phyloP scores from a whole-genome alignment of 2,888 invertebrate species.

The Cordilura impudica region DNA sequence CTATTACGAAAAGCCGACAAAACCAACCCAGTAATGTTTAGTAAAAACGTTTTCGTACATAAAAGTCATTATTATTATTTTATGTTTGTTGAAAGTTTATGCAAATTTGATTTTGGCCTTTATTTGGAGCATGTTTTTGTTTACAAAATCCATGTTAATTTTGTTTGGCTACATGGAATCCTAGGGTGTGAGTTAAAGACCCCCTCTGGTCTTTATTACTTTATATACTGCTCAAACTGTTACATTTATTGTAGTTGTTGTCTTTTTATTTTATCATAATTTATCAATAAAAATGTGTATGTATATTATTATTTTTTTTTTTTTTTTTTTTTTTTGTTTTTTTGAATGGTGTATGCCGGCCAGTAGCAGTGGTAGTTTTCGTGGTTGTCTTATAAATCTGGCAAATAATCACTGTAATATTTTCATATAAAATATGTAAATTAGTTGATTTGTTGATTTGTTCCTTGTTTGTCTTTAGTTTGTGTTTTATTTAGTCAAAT shows the following conservation, averaged over 20 bases:
- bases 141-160: not conserved
- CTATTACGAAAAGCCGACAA: not conserved
- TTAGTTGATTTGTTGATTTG: slow-evolving; percentile 18
- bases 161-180: not conserved
- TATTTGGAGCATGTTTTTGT: slow-evolving; percentile 10
- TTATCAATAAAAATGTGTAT: slow-evolving; percentile 30
- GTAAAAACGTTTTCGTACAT: not conserved
- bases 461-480: slow-evolving; percentile 7
- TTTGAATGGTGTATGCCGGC: not conserved
- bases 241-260: not conserved
- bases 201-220: slow-evolving; percentile 13
- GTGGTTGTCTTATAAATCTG: not conserved
- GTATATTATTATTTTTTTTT: not conserved
- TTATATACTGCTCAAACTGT: not conserved
- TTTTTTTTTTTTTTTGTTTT: not conserved
- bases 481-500: not conserved
- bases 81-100: slow-evolving; percentile 53
- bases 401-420: slow-evolving; percentile 12
- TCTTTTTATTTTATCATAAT: slow-evolving; percentile 35
- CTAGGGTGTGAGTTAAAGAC: not conserved
- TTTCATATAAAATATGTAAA: slow-evolving; percentile 50
- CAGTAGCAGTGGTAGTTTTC: not conserved
- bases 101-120: slow-evolving; percentile 44
- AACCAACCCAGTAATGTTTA: not conserved
- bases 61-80: slow-evolving; percentile 45